Conservation (phyloP, 1,140 invertebrate species). For the Drosophila fuyamai region DNA sequence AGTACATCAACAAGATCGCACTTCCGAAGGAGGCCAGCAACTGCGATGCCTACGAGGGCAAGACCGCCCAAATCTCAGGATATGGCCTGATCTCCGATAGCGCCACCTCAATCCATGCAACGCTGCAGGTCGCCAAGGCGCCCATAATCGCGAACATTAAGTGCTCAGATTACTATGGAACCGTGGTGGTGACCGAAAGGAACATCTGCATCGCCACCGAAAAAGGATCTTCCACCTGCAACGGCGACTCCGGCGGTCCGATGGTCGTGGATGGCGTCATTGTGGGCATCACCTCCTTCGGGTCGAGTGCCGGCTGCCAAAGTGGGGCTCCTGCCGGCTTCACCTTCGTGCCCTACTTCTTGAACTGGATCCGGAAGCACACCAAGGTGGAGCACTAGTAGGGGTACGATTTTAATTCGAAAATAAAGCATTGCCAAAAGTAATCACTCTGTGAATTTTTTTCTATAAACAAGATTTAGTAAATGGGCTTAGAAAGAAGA, state of each 20-base stretch:
- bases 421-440: neutral
- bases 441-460: neutral
- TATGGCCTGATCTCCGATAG: conserved; percentile 54
- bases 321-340: conserved; percentile 85
- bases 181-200: neutral
- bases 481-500: too few species aligned
- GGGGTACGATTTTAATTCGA: neutral
- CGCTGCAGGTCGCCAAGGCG: conserved; percentile 33
- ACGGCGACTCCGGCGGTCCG: conserved; percentile 57
- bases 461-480: too few species aligned
- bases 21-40: conserved; percentile 21
- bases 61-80: conserved; percentile 51
- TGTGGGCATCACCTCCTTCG: conserved; percentile 86
- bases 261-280: conserved; percentile 26
- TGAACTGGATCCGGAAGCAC: conserved; percentile 85
- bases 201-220: conserved; percentile 30
- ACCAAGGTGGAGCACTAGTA: too few species aligned
- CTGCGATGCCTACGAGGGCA: conserved; percentile 45
- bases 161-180: conserved; percentile 5
- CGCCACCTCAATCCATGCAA: conserved; percentile 22
- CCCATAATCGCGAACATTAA: conserved; percentile 19
- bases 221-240: conserved; percentile 48
- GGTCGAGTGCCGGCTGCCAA: conserved; percentile 85
- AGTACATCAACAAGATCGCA: conserved; percentile 29
- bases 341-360: conserved; percentile 85